Evolutionary conservation across 2,888 invertebrate species (phyloP).

Genomic region (Sialis lutaria): DNA sequence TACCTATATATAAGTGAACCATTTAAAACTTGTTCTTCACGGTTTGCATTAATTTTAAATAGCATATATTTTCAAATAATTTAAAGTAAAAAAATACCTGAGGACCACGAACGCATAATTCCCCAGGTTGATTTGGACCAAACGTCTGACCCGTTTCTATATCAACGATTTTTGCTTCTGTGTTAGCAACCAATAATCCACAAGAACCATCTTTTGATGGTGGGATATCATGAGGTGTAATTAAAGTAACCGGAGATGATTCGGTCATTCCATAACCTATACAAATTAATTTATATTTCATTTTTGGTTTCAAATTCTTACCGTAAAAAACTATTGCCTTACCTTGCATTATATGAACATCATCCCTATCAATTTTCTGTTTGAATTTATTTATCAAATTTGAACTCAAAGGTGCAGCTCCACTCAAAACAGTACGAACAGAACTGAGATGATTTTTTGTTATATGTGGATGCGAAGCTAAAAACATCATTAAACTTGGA

Average conservation of each 20-base stretch:
- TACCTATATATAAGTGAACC: constrained; percentile 27
- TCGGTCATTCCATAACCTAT: constrained; percentile 53
- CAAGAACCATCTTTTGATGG: constrained; percentile 46
- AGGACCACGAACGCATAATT: constrained; percentile 53
- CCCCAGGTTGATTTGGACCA: constrained; percentile 48
- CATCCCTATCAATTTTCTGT: constrained; percentile 30
- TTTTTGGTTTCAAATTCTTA: too few species aligned
- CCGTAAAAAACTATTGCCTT: constrained; percentile 3
- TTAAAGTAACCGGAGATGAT: constrained; percentile 43
- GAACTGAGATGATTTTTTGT: constrained; percentile 45
- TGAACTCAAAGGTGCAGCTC: constrained; percentile 56
- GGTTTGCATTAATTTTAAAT: too few species aligned
- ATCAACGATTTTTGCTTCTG: constrained; percentile 45
- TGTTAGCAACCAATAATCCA: constrained; percentile 48
- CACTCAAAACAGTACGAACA: constrained; percentile 40
- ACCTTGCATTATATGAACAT: constrained; percentile 24
- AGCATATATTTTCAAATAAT: too few species aligned
- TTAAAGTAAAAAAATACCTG: constrained; percentile 30
- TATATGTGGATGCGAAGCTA: constrained; percentile 54
- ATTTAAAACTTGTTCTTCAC: not conserved
- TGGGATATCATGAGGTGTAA: constrained; percentile 38
- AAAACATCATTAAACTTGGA: constrained; percentile 57
- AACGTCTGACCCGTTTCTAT: constrained; percentile 34
- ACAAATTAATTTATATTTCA: not conserved
- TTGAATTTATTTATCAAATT: constrained; percentile 43